phyloP scores from a whole-genome alignment of 2,888 invertebrate genomes.

The Ochropleura plecta region DNA sequence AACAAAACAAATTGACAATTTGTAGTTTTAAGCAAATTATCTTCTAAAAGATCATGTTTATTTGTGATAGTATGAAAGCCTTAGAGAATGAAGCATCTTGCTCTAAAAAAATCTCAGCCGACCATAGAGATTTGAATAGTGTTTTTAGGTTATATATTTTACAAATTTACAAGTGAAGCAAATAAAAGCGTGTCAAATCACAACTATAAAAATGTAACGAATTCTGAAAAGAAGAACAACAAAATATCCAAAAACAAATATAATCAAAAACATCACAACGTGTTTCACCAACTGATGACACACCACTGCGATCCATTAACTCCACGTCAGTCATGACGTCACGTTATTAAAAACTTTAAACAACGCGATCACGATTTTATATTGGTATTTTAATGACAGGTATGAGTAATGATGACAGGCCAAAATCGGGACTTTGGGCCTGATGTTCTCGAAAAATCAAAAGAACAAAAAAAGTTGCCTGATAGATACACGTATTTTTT shows the following conservation, averaged over 20 bases:
- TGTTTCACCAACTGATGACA: slow-evolving; percentile 18
- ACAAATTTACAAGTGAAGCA: too few relatives aligned
- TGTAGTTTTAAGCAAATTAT: too few relatives aligned
- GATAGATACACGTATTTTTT: too few relatives aligned
- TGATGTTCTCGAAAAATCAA: not conserved
- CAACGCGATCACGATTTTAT: slow-evolving; percentile 31
- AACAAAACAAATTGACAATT: too few relatives aligned
- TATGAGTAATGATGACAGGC: slow-evolving; percentile 2
- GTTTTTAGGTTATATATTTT: too few relatives aligned
- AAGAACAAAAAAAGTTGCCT: not conserved
- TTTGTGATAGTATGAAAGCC: too few relatives aligned
- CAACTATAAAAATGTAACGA: too few relatives aligned
- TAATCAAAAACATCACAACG: slow-evolving; percentile 20
- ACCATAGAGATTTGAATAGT: too few relatives aligned
- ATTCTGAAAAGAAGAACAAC: not conserved
- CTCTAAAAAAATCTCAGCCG: too few relatives aligned
- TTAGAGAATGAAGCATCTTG: too few relatives aligned
- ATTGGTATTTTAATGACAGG: slow-evolving; percentile 1
- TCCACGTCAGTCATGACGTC: slow-evolving; percentile 34
- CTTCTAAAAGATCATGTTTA: too few relatives aligned
- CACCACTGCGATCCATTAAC: slow-evolving; percentile 30
- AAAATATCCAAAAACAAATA: not conserved
- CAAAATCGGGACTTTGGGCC: not conserved
- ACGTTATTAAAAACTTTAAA: slow-evolving; percentile 32
- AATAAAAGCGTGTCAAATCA: too few relatives aligned